Evolutionary conservation across 2,113 vertebrate species (phyloP).

Genomic region (Lates calcarifer): DNA sequence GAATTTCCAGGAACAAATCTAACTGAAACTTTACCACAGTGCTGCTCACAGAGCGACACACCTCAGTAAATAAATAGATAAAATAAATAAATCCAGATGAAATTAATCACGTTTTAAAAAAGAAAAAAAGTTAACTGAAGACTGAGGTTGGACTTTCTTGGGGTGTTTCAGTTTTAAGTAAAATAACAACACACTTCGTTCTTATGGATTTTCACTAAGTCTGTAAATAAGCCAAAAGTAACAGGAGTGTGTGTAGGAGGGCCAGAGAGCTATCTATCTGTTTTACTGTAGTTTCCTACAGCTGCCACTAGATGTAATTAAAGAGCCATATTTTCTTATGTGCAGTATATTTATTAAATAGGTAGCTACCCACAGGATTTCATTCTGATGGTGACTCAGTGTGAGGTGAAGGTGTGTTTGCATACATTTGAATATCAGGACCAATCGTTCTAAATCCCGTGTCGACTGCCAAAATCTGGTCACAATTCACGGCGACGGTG

Average conservation of each 20-base stretch:
- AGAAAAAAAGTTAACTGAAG: background rate
- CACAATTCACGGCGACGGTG: background rate
- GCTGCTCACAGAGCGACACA: background rate
- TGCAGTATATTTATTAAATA: background rate
- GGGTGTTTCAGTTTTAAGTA: background rate
- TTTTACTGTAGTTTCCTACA: constrained; percentile 46
- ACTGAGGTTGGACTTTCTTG: background rate
- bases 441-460: background rate
- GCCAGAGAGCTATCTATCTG: background rate
- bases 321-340: constrained; percentile 23
- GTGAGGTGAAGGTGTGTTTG: background rate
- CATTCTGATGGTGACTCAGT: background rate
- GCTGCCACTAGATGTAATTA: constrained; percentile 54
- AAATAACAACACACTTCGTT: background rate
- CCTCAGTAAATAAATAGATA: background rate
- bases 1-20: background rate
- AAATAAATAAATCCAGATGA: too few species aligned
- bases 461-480: background rate
- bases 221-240: background rate
- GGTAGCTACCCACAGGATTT: fast-evolving
- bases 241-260: background rate
- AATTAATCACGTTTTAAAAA: background rate
- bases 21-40: background rate
- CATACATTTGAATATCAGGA: background rate
- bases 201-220: background rate